These are phyloP conservation scores for Vanessa tameamea DNA, from an alignment of 1,140 invertebrate species.

Conservation along the genomic window DNA sequence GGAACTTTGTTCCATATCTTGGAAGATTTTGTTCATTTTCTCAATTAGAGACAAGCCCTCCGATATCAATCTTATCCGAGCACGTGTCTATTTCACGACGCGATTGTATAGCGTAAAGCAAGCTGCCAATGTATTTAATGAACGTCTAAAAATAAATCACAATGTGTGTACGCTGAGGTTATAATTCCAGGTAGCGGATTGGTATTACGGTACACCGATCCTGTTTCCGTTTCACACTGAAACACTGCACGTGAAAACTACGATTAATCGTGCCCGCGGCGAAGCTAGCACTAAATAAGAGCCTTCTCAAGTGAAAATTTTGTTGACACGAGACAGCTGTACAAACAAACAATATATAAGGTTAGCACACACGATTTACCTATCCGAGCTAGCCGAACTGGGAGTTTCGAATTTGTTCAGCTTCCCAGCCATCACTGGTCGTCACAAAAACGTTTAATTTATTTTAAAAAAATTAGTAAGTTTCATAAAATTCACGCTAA, in stretches of 20 bases:
- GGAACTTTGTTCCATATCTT: slow-evolving; percentile 57
- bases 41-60: slow-evolving; percentile 15
- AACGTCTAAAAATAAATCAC: slow-evolving; percentile 78
- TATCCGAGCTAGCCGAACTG: slow-evolving; percentile 91
- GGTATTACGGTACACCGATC: slow-evolving; percentile 25
- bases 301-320: slow-evolving; percentile 50
- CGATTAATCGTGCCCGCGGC: slow-evolving; percentile 45
- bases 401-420: slow-evolving; percentile 87
- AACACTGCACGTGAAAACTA: slow-evolving; percentile 50
- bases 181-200: slow-evolving; percentile 51
- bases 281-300: slow-evolving; percentile 57
- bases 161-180: slow-evolving; percentile 69
- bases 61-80: slow-evolving; percentile 34
- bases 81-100: slow-evolving; percentile 63
- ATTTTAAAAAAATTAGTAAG: slow-evolving; percentile 46
- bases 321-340: slow-evolving; percentile 73
- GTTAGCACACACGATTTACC: slow-evolving; percentile 82
- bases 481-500: slow-evolving; percentile 51
- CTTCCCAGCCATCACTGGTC: slow-evolving; percentile 84
- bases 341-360: slow-evolving; percentile 68
- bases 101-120: slow-evolving; percentile 56
- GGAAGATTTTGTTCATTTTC: slow-evolving; percentile 24
- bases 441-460: slow-evolving; percentile 41
- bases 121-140: slow-evolving; percentile 72
- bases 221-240: slow-evolving; percentile 42